Conservation (phyloP, 2,113 vertebrate genomes). For the cattle (Bos taurus) region ARS-UCD2.0 NC_037332.1:16725501-16726000, state of each 20-base stretch:
- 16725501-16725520: neutral
- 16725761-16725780: neutral
- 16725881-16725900: neutral
- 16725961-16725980: neutral
- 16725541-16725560: neutral
- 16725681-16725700: neutral
- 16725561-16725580: neutral
- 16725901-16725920: neutral
- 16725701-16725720: neutral
- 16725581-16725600: neutral
- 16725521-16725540: neutral
- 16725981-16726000: neutral
- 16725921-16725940: neutral
- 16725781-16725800: neutral
- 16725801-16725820: neutral
- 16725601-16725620: neutral
- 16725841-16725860: neutral
- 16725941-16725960: neutral
- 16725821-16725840: neutral
- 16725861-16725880: neutral
- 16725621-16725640: neutral
- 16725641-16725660: neutral
- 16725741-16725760: neutral
- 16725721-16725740: neutral
- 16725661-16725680: neutral